These are phyloP conservation scores for Aphidoletes aphidimyza DNA, from an alignment of 2,888 invertebrate genomes.

Conservation along the genomic window DNA sequence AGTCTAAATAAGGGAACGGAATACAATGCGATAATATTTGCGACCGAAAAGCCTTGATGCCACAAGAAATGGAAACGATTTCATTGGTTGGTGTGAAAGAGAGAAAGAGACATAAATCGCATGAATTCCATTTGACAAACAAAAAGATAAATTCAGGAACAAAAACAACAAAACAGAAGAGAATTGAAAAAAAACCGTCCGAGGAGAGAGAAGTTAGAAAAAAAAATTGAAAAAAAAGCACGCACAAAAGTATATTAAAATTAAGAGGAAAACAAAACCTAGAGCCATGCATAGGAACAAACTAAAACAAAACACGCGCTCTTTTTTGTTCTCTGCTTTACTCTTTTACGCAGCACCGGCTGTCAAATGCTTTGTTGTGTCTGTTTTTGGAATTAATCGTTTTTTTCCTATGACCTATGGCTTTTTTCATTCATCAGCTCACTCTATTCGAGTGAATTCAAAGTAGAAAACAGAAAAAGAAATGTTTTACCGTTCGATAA, in stretches of 20 bases:
- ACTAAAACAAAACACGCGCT: neutral
- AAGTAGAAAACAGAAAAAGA: neutral
- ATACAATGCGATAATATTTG: constrained; percentile 19
- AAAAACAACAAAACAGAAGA: neutral
- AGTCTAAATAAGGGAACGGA: constrained; percentile 14
- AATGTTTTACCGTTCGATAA: constrained; percentile 42
- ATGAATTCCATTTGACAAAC: constrained; percentile 26
- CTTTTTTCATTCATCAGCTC: neutral
- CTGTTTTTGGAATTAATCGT: constrained; percentile 42
- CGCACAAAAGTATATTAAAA: neutral
- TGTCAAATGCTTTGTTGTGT: neutral
- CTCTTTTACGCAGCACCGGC: neutral
- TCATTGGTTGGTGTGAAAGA: neutral
- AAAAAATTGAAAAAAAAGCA: neutral
- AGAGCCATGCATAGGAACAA: constrained; percentile 20
- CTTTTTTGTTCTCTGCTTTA: neutral
- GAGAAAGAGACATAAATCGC: constrained; percentile 13
- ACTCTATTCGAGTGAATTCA: no score
- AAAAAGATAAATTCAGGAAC: neutral
- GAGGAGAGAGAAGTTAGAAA: neutral
- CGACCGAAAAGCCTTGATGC: neutral
- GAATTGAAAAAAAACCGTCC: neutral
- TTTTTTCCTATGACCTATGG: constrained; percentile 33
- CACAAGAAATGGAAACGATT: neutral
- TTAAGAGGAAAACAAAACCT: constrained; percentile 15